Evolutionary conservation across 2,888 invertebrate genomes (phyloP).

Genomic region (Dinocampus coccinellae): DNA sequence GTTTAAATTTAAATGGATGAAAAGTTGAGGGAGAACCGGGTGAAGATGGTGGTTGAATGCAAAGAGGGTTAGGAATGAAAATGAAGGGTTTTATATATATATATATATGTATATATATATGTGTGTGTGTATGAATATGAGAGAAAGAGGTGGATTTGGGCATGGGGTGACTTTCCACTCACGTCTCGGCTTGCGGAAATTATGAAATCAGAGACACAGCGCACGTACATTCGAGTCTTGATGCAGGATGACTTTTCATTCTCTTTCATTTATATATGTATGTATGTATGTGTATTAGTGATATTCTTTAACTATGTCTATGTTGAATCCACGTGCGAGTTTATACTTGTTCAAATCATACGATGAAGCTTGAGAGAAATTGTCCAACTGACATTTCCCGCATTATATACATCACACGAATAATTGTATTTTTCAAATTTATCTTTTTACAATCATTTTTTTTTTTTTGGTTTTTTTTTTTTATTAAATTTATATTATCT

Average conservation of each 20-base stretch:
- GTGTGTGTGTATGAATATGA: no score
- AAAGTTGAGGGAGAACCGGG: no score
- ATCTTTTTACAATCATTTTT: not conserved
- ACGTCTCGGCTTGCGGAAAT: slow-evolving; percentile 62
- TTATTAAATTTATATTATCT: not conserved
- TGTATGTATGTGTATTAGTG: not conserved
- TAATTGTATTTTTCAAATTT: not conserved
- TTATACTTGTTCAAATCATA: not conserved
- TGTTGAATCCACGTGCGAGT: not conserved
- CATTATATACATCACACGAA: no score
- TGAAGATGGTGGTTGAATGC: not conserved
- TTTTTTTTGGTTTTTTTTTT: not conserved
- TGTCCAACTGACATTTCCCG: not conserved
- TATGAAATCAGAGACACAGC: slow-evolving; percentile 69
- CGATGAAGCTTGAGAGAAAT: not conserved
- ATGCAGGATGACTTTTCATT: slow-evolving; percentile 43
- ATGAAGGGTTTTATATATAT: slow-evolving; percentile 24
- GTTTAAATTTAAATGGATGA: not conserved
- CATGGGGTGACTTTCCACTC: slow-evolving; percentile 20
- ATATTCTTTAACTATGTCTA: not conserved
- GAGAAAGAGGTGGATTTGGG: slow-evolving; percentile 17
- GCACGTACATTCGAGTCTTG: slow-evolving; percentile 60
- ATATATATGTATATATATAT: no score
- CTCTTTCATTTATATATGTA: not conserved
- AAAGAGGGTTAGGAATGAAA: slow-evolving; percentile 3